Evolutionary conservation across 2,888 invertebrate genomes (phyloP).

Genomic region (Petrophora chlorosata): DNA sequence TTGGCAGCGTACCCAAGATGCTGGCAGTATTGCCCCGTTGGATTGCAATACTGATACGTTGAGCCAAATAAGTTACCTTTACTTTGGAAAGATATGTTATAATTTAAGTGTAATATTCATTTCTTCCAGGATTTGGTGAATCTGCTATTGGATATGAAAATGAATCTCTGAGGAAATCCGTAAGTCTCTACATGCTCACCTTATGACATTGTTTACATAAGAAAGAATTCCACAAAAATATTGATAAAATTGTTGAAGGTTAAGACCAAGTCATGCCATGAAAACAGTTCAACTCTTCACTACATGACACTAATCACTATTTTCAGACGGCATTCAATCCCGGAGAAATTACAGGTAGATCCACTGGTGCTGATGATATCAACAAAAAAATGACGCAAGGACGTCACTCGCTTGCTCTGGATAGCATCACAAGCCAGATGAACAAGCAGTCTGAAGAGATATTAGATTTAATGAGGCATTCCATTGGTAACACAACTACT

Average conservation of each 20-base stretch:
- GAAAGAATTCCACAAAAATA: background rate
- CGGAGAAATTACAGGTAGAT: slow-evolving; percentile 75
- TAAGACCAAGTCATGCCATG: too few species aligned
- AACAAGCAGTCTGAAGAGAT: slow-evolving; percentile 68
- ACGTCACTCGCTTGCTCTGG: slow-evolving; percentile 60
- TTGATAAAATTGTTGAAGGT: too few species aligned
- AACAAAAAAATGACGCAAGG: slow-evolving; percentile 36
- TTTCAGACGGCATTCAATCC: slow-evolving; percentile 70
- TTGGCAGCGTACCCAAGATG: too few species aligned
- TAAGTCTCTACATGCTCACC: slow-evolving; percentile 12
- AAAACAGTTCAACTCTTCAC: too few species aligned
- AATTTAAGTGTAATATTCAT: background rate
- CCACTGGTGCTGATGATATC: slow-evolving; percentile 64
- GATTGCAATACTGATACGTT: too few species aligned
- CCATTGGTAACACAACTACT: slow-evolving; percentile 58
- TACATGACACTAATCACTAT: too few species aligned
- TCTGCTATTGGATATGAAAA: slow-evolving; percentile 54
- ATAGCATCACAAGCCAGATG: slow-evolving; percentile 59
- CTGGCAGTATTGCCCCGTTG: too few species aligned
- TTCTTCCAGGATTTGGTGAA: slow-evolving; percentile 66
- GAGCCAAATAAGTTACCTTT: too few species aligned
- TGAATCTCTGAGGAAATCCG: slow-evolving; percentile 54
- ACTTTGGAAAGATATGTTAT: too few species aligned
- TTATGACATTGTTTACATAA: background rate
- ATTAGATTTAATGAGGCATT: slow-evolving; percentile 69